Evolutionary conservation across 2,888 invertebrate genomes (phyloP).

Genomic region (Harpagoxenus sublaevis): DNA sequence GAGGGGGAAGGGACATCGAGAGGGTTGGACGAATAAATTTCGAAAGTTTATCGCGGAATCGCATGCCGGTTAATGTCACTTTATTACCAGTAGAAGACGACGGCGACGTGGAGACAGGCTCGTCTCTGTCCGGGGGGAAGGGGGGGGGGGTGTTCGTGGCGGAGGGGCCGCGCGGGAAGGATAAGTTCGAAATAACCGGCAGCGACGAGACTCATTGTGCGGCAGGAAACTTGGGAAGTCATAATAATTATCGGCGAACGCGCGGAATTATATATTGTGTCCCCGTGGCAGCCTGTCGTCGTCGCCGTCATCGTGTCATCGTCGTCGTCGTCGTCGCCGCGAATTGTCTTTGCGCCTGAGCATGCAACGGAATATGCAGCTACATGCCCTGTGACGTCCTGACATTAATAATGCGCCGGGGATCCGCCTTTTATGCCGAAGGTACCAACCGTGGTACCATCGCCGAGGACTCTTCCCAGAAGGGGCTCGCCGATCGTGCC

Average conservation of each 20-base stretch:
- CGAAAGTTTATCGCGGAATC: conserved; percentile 85
- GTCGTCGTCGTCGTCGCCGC: conserved; percentile 62
- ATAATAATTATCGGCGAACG: conserved; percentile 85
- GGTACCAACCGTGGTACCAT: conserved; percentile 83
- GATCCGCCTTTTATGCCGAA: conserved; percentile 73
- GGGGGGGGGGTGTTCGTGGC: conserved; percentile 52
- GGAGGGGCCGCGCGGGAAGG: conserved; percentile 60
- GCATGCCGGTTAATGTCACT: conserved; percentile 85
- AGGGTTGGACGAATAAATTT: conserved; percentile 81
- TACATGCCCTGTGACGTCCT: conserved; percentile 78
- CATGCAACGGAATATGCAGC: conserved; percentile 78
- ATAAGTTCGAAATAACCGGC: conserved; percentile 78
- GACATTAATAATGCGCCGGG: conserved; percentile 83
- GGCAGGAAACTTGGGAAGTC: conserved; percentile 81
- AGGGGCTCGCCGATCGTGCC: conserved; percentile 53
- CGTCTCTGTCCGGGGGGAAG: conserved; percentile 57
- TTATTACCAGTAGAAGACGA: conserved; percentile 81
- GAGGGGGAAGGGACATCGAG: conserved; percentile 60
- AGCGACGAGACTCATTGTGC: conserved; percentile 74
- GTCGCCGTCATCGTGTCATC: conserved; percentile 50
- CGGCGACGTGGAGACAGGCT: conserved; percentile 58
- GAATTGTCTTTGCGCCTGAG: conserved; percentile 73
- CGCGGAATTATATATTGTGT: conserved; percentile 85
- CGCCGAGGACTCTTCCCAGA: conserved; percentile 79
- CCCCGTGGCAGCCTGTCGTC: conserved; percentile 64